Evolutionary conservation across 2,113 vertebrate species (phyloP).

Genomic region (Hippocampus guttulatus): DNA sequence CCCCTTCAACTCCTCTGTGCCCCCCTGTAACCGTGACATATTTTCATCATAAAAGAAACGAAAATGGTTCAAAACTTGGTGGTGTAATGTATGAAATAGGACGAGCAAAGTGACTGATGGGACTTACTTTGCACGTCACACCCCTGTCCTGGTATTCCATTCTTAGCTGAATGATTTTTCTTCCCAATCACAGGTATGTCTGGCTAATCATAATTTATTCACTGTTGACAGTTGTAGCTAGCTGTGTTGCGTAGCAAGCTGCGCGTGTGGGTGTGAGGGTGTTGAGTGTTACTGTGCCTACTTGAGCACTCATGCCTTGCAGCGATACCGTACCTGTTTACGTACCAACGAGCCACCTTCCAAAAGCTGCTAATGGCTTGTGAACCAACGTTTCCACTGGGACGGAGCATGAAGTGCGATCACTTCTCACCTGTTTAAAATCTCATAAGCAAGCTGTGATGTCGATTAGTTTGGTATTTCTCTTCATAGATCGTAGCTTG

Average conservation of each 20-base stretch:
- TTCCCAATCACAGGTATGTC: background rate
- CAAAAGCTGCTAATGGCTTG: conserved; percentile 25
- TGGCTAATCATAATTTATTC: background rate
- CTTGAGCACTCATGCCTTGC: background rate
- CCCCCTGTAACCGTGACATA: too few relatives aligned
- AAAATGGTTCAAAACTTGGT: too few relatives aligned
- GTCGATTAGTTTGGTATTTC: background rate
- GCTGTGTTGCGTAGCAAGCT: background rate
- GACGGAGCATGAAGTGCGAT: conserved; percentile 21
- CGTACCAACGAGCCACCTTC: conserved; percentile 13
- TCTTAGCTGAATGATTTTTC: background rate
- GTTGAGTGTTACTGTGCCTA: background rate
- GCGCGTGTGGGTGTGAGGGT: background rate
- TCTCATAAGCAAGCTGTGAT: conserved; percentile 27
- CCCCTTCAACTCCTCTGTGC: too few relatives aligned
- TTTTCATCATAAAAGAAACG: too few relatives aligned
- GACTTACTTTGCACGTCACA: background rate
- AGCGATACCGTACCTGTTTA: conserved; percentile 1
- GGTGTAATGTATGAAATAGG: too few relatives aligned
- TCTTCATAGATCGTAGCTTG: conserved; percentile 4
- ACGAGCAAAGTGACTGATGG: background rate
- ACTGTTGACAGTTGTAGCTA: background rate
- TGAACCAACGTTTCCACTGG: conserved; percentile 9
- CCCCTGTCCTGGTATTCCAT: background rate
- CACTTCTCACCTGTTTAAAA: conserved; percentile 24